These are phyloP conservation scores for Strigamia crassipes DNA, from an alignment of 2,888 invertebrate species.

Conservation along the genomic window DNA sequence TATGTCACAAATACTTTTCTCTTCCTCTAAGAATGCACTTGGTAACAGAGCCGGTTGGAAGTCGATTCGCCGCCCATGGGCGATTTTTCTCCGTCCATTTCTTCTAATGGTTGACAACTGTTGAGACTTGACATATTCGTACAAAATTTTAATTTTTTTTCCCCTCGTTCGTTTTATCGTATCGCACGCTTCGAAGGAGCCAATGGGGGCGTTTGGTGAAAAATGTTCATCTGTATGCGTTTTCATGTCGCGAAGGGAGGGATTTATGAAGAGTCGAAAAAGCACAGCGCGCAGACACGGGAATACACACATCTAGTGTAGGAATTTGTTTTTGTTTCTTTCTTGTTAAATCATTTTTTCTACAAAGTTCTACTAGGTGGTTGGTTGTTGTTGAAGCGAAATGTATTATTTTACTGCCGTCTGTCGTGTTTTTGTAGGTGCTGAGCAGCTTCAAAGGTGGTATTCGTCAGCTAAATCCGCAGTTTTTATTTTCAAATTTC, in stretches of 20 bases:
- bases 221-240: conserved; percentile 17
- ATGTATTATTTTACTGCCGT: conserved; percentile 23
- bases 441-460: conserved; percentile 13
- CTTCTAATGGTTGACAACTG: not conserved
- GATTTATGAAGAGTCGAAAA: conserved; percentile 25
- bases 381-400: conserved; percentile 26
- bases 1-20: conserved; percentile 14
- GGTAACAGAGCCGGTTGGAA: conserved; percentile 22
- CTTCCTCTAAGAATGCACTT: conserved; percentile 27
- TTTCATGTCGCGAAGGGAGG: conserved; percentile 16
- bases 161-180: not conserved
- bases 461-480: not conserved
- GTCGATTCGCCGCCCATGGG: not conserved
- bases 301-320: conserved; percentile 22
- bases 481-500: conserved; percentile 6
- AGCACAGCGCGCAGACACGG: conserved; percentile 30
- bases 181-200: conserved; percentile 12
- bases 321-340: not conserved
- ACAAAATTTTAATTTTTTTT: conserved; percentile 14
- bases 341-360: conserved; percentile 22
- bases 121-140: conserved; percentile 16
- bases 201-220: conserved; percentile 12
- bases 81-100: conserved; percentile 10
- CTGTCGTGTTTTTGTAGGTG: conserved; percentile 24
- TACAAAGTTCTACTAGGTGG: conserved; percentile 2